Conservation (phyloP, 2,888 invertebrate genomes). For the Hypercompe scribonia region DNA sequence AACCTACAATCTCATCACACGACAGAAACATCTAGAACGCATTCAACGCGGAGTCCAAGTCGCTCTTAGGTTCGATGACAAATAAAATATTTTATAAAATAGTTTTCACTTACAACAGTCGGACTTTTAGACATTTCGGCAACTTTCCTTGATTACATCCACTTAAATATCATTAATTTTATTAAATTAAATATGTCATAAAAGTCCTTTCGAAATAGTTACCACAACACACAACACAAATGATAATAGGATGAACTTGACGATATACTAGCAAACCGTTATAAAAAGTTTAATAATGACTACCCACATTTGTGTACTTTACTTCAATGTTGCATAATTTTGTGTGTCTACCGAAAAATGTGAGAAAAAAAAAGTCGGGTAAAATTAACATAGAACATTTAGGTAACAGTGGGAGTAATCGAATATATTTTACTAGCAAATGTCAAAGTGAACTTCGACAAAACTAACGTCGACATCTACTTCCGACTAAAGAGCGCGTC, state of each 20-base stretch:
- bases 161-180: neutral
- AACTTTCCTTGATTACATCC: neutral
- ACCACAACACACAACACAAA: neutral
- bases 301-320: neutral
- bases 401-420: neutral
- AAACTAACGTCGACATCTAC: neutral
- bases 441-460: neutral
- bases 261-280: neutral
- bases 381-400: neutral
- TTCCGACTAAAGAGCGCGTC: too few relatives aligned
- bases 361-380: neutral
- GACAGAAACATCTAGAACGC: neutral
- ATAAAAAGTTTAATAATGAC: neutral
- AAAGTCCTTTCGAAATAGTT: neutral
- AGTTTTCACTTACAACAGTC: conserved; percentile 35
- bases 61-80: neutral
- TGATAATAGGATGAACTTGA: neutral
- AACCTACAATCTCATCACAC: neutral
- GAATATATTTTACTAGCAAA: neutral
- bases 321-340: neutral
- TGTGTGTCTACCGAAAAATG: neutral
- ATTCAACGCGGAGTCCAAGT: neutral
- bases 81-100: neutral
- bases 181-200: neutral
- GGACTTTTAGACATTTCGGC: conserved; percentile 39